Conservation (phyloP, 2,888 invertebrate species). For the Corbicula japonica region DNA sequence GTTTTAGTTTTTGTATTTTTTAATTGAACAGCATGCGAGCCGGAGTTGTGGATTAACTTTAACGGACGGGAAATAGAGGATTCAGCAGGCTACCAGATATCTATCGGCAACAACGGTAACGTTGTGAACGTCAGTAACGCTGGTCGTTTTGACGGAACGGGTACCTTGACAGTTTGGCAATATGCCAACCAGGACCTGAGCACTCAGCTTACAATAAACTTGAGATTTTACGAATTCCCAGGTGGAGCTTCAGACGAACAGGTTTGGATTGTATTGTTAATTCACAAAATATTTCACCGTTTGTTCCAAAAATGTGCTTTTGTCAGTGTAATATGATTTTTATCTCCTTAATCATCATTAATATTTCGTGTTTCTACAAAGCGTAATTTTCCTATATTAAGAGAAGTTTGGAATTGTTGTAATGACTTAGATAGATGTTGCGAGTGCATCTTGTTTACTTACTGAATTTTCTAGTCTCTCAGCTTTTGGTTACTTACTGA, state of each 20-base stretch:
- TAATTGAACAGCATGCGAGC: constrained; percentile 69
- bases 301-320: no score
- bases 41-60: constrained; percentile 67
- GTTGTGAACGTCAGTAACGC: constrained; percentile 69
- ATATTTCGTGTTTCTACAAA: no score
- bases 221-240: constrained; percentile 69
- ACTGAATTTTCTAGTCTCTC: no score
- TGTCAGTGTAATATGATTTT: no score
- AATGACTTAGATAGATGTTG: no score
- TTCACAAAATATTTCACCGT: neutral
- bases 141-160: constrained; percentile 69
- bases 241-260: constrained; percentile 66
- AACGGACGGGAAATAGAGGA: constrained; percentile 65
- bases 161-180: constrained; percentile 68
- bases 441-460: no score
- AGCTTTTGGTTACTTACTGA: no score
- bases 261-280: constrained; percentile 16
- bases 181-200: constrained; percentile 68
- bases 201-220: constrained; percentile 60
- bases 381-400: no score
- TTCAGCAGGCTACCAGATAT: constrained; percentile 64
- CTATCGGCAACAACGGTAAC: constrained; percentile 69
- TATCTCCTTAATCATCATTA: no score
- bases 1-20: no score
- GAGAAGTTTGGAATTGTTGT: no score